Base-by-base conservation (phyloP, 2,113 vertebrate genomes). In the Gymnocephalus cernua region DNA sequence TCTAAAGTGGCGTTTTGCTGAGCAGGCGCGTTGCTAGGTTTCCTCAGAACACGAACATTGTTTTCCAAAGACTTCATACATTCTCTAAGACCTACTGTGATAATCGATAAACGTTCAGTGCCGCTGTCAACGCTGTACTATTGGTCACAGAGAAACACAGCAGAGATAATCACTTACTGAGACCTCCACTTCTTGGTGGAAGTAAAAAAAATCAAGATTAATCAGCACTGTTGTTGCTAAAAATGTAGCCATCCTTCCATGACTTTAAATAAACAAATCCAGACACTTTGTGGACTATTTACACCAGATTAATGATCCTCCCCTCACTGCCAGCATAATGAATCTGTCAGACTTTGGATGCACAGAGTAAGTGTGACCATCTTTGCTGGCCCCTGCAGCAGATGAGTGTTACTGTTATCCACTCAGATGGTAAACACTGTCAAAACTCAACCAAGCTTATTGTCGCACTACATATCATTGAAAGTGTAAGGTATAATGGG, bases 341-440 rank as follows among this genome's bases (percentile, higher is more conserved):
- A 77, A 72, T 84, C 48, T 80, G 59, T 78, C 62, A 74, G 59
- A 58, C n/a, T 77, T 65, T 82, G 66, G 74, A 84, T 64, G 62
- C 65, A 77, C 59, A 67, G 65, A 72, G 62, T 67, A 81, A 83
- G 82, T 81, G 84, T 86, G 83, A 86, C 65, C 85, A 74, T 87
- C 80, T 82, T 76, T 66, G 68, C 74, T 25, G 82, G 72, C 81
- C 58, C 48, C 50, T 38, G 73, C 71, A 73, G 73, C 77, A 23
- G 58, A 83, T 83, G 84, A 79, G 71, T 77, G 11, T n/a, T 27
- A 14, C 62, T 70, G 71, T 83, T 79, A 74, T 80, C 53, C 74
- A 23, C 74, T 74, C 68, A 71, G 65, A 67, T 41, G 56, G 45
- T 32, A 62, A 81, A 80, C 69, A 45, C 64, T 21, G 58, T 85